Evolutionary conservation across 2,888 invertebrate species (phyloP), one percentile per base, ranked within the genome.

Genomic region (Zaprionus lineosus): DNA sequence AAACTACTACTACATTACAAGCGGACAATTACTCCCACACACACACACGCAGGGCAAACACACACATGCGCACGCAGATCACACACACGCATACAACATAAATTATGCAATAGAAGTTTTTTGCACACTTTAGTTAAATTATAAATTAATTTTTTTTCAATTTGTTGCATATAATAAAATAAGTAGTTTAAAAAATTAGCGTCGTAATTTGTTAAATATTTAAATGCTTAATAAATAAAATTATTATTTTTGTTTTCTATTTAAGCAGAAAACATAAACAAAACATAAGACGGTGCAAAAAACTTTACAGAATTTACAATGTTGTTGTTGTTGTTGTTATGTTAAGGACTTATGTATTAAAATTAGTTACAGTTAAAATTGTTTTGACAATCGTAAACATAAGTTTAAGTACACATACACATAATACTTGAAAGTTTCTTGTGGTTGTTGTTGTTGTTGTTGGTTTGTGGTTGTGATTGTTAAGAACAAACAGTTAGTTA

Each of bases 221-320:
- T 44, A 70, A 61, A 41, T 19, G 58, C 34, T 56, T 50, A 71
- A 48, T 53, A 33, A 34, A 52, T 70, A n/a, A n/a, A n/a, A 74
- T 48, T 36, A 11, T 58, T 52, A 43, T 55, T 43, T 43, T 50
- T 41, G 24, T 26, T 55, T 50, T 48, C 8, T 15, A 39, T 40
- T 44, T 21, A 12, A 52, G 7, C 24, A 43, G 39, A 12, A 33
- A 24, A 50, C 12, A 8, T 43, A 33, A 48, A 57, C 24, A 58
- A 76, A 69, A 71, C 71, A 75, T 67, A 61, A 59, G 75, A 69
- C 48, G 61, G 87, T 87, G 87, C 86, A 88, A 87, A 87, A 87
- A 86, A 84, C 84, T 87, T 86, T 82, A 84, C 82, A 84, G 51
- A 82, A 82, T 82, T 56, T 77, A 77, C 83, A 71, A 59, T 67